Percentiles rank a stretch among this genome's conserved stretches.
These are phyloP conservation scores for Thereva unica DNA, from an alignment of 2,888 invertebrate species.

Conservation along the genomic window DNA sequence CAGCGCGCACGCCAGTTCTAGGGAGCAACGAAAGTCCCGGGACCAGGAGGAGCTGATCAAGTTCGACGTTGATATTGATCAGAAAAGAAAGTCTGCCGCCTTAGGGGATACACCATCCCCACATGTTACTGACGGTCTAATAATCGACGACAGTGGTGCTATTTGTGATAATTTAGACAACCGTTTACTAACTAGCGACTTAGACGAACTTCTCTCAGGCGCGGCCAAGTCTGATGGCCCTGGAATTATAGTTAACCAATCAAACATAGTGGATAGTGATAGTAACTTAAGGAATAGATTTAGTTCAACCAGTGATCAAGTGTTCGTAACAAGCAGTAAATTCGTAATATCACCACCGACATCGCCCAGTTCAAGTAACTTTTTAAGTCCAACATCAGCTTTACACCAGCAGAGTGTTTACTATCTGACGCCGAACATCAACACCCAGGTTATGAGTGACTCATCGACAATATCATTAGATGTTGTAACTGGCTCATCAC, in stretches of 20 bases:
- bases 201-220: constrained; percentile 38
- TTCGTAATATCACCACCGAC: constrained; percentile 55
- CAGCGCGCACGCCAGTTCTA: constrained; percentile 32
- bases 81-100: not conserved
- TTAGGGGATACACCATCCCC: not conserved
- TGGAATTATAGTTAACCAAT: constrained; percentile 37
- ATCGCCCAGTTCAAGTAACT: constrained; percentile 50
- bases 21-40: constrained; percentile 41
- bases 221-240: constrained; percentile 30
- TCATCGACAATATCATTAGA: constrained; percentile 57
- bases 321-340: constrained; percentile 51
- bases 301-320: constrained; percentile 57
- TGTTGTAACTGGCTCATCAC: constrained; percentile 52
- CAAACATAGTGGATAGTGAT: constrained; percentile 38
- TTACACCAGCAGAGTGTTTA: constrained; percentile 54
- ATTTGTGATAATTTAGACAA: constrained; percentile 39
- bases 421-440: constrained; percentile 53
- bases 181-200: constrained; percentile 35
- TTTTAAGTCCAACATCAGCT: constrained; percentile 40
- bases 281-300: constrained; percentile 45
- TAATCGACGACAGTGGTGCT: constrained; percentile 29
- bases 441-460: constrained; percentile 51
- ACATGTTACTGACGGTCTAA: constrained; percentile 10
- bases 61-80: constrained; percentile 36
- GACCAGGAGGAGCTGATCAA: constrained; percentile 40